Evolutionary conservation across 2,113 vertebrate genomes (phyloP), one percentile per base, ranked within the genome.

Genomic region (Nothoprocta pentlandii): DNA sequence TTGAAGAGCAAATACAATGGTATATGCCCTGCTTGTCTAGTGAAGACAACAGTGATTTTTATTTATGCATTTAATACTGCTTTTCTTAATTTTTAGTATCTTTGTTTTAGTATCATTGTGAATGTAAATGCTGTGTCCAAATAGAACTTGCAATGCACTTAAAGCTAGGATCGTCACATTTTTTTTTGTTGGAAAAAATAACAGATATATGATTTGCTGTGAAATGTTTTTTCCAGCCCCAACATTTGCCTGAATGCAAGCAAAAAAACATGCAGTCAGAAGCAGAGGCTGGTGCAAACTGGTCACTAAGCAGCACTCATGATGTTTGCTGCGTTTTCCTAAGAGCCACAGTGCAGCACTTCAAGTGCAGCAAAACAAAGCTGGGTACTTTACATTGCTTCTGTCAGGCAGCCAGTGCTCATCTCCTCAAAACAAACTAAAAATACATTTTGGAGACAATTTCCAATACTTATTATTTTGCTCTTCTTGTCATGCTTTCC

Each of bases 171-270:
- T 42, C 41, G 75, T 62, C 12, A 63, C 85, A 85, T 42, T 0
- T 19, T 76, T 19, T 76, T 86, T 80, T 66, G 1, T 21, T 80
- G 20, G 10, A 8, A 0, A 26, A 74, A 73, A 46, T 23, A 26
- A 34, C 2, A 0, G 7, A 26, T 49, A 25, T 8, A 44, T 1
- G 9, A 0, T 47, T 81, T 64, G 1, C 30, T 89, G 19, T 61
- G 39, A 75, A 85, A 66, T 80, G 91, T 36, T 79, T 51, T 49
- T 68, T 34, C 8, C 2, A 46, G 51, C 46, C 78, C 5, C 12
- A 58, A 1, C 2, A 51, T 42, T 51, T 73, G 16, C 5, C 26
- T 73, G 25, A 49, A 14, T 42, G 19, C 71, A 26, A 17, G 2
- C 13, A 16, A 77, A 90, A 90, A 30, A 67, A 30, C 10, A 59